Base-by-base conservation (phyloP, 2,113 vertebrate species). In the Ochotona curzoniae region DNA sequence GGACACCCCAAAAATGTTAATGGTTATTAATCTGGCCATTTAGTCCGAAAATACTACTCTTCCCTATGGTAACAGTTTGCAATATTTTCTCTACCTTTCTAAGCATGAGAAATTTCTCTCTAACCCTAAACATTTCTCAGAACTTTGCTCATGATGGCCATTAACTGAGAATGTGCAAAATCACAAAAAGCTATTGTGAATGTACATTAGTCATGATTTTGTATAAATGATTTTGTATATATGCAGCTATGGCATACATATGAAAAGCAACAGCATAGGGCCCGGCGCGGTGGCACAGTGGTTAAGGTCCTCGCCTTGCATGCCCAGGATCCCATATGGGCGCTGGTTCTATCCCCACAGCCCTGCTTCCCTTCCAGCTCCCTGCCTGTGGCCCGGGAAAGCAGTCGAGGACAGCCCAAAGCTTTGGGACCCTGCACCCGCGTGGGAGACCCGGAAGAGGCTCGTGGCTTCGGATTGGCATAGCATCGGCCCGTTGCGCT, bases 211-310 rank as follows among this genome's bases (percentile, higher is more conserved):
- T 79, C 47, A 74, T 44, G 61, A 87, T 85, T 83, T 89, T 86
- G 89, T 78, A 80, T 44, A 89, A 93, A 86, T 49, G 17, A 87
- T 85, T 83, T 89, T 86, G 89, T 78, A 80, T 44, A 89, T 91
- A 86, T 49, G 17, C 15, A 81, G 69, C 73, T 69, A 57, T 84
- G 61, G 21, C 20, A 83, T 20, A 44, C 8, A 63, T 26, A 54
- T 81, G 25, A 47, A 76, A 73, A 64, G 51, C 8, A 38, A 18
- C 61, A 81, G n/a, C 64, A 63, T 38, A 84, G n/a, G n/a, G n/a
- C n/a, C n/a, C n/a, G n/a, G n/a, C n/a, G n/a, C n/a, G n/a, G n/a
- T n/a, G n/a, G n/a, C n/a, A n/a, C n/a, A n/a, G n/a, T n/a, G n/a
- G n/a, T n/a, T n/a, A n/a, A n/a, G n/a, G n/a, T n/a, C n/a, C n/a